Base-by-base conservation (phyloP, 2,888 invertebrate species). In the Villa cingulata region DNA sequence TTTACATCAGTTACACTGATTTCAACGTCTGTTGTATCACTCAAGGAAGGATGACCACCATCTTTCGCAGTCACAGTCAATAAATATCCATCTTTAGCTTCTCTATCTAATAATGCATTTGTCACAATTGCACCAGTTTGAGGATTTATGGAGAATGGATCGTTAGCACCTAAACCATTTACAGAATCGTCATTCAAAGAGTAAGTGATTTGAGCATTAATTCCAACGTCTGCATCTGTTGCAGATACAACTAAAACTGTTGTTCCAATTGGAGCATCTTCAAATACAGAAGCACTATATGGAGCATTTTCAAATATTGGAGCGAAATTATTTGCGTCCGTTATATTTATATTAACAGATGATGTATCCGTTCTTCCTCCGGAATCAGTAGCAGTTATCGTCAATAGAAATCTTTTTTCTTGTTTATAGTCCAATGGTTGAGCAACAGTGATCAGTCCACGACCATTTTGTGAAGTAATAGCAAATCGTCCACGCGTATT, bases 1-100 rank as follows among this genome's bases (percentile, higher is more conserved):
- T 98, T 98, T 0, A 95, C 90, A 64, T 98, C 98, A 0, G 86
- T 85, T 0, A 98, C 83, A 1, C 88, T 84, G 56, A 98, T 90
- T 65, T 96, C 94, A 0, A 98, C 86, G 59, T 94, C 92, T 0
- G 96, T 95, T 0, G 91, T 92, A 61, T 96, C 95, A 2, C 88
- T 86, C 16, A 92, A 70, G 0, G 91, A 81, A 1, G 95, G 95
- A 37, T 80, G 78, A 1, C 97, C 97, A 2, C 92, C 90, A 65
- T 97, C 97, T 52, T 81, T 79, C 0, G 95, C 97, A 0, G 87
- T 91, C 2, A 97, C 91, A 0, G 89, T 90, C 36, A 97, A 68
- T 9, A 92, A 72, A 64, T 92, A 96, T 0, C 87, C 82, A 54
- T 78, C 78, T 55, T 75, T 74, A 16, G 79, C 75, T 68, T 98